Conservation (phyloP, 2,113 vertebrate genomes). For the Toxostoma redivivum region DNA sequence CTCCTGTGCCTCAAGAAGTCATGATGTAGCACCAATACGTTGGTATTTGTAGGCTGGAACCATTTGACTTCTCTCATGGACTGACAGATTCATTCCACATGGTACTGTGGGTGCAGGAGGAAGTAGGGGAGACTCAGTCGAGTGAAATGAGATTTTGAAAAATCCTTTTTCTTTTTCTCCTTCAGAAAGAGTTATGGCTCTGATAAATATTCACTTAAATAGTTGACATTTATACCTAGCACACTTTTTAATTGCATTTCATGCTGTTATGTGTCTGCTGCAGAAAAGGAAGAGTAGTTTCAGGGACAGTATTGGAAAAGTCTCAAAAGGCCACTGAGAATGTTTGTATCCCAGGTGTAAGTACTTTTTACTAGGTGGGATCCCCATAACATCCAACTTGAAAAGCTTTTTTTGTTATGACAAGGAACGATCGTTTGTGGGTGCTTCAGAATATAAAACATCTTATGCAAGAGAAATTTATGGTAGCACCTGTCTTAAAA, state of each 20-base stretch:
- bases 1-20: background rate
- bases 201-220: background rate
- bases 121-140: fast-evolving
- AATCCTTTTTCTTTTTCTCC: background rate
- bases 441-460: background rate
- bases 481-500: background rate
- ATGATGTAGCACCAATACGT: fast-evolving
- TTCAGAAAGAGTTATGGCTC: background rate
- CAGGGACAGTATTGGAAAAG: background rate
- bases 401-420: background rate
- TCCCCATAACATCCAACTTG: background rate
- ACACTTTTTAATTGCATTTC: fast-evolving
- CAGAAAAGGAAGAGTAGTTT: background rate
- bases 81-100: fast-evolving
- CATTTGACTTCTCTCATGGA: fast-evolving
- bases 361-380: background rate
- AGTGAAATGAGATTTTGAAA: background rate
- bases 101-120: background rate
- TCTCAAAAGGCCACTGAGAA: background rate
- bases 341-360: background rate
- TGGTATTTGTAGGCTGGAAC: background rate
- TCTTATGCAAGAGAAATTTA: background rate
- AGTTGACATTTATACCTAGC: background rate
- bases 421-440: background rate
- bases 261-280: fast-evolving